phyloP scores from a whole-genome alignment of 1,140 invertebrate species.

The Leptopilina clavipes region DNA sequence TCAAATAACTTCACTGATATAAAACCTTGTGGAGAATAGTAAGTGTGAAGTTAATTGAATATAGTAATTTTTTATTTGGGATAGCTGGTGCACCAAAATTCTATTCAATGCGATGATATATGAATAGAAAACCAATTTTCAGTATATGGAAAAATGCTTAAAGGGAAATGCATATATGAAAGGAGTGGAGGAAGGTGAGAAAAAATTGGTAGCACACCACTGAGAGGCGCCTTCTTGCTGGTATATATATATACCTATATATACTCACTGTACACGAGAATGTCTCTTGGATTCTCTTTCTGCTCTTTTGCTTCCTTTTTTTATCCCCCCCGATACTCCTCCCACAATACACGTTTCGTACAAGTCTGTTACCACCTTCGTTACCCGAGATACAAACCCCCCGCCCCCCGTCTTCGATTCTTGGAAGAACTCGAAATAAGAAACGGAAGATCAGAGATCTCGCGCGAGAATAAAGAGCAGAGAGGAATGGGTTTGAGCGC shows the following conservation, averaged over 20 bases:
- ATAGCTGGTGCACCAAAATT: no score
- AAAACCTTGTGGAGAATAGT: no score
- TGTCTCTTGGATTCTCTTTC: conserved; percentile 30
- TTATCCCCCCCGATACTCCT: conserved; percentile 27
- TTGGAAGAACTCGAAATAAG: conserved; percentile 41
- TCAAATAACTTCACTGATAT: no score
- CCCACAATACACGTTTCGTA: conserved; percentile 38
- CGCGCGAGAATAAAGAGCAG: conserved; percentile 38
- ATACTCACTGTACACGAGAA: conserved; percentile 31
- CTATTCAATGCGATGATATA: no score
- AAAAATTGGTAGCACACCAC: conserved; percentile 32
- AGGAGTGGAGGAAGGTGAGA: neutral
- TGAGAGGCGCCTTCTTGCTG: conserved; percentile 22
- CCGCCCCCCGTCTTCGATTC: conserved; percentile 21
- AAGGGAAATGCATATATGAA: no score
- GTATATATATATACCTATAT: neutral
- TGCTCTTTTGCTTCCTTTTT: conserved; percentile 26
- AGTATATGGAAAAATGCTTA: no score
- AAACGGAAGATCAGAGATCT: conserved; percentile 42
- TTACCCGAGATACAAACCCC: conserved; percentile 39
- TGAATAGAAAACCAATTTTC: no score
- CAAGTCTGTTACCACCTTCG: conserved; percentile 45
- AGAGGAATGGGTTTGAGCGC: neutral
- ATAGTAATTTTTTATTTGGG: no score
- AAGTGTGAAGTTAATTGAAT: no score